A percentile compares a stretch with the other conserved stretches of the same genome.
Conservation (phyloP, 2,888 invertebrate species). For the Hydropsyche betteni region DNA sequence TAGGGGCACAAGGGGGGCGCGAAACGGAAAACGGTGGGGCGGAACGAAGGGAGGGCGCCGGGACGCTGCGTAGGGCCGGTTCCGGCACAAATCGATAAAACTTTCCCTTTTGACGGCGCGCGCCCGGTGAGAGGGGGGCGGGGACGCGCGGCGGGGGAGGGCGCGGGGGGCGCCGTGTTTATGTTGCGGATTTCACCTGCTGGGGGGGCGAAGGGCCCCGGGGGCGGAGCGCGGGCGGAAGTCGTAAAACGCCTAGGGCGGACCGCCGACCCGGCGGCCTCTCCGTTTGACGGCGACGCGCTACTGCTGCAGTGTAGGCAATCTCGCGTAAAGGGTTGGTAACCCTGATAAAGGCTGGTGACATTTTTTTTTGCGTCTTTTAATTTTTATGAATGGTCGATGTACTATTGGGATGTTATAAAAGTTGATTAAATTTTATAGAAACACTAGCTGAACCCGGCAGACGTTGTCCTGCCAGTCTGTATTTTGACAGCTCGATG, state of each 20-base stretch:
- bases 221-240: slow-evolving; percentile 20
- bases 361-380: no score
- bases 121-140: slow-evolving; percentile 34
- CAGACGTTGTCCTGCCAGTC: no score
- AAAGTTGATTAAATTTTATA: no score
- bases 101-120: slow-evolving; percentile 61
- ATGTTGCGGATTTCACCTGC: slow-evolving; percentile 40
- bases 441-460: no score
- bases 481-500: no score
- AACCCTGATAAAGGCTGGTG: no score
- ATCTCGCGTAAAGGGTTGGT: no score
- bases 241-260: slow-evolving; percentile 34
- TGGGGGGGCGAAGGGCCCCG: not conserved
- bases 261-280: not conserved
- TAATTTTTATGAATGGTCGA: no score
- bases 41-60: slow-evolving; percentile 42
- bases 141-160: slow-evolving; percentile 29
- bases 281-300: no score
- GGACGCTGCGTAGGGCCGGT: slow-evolving; percentile 30
- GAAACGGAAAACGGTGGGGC: slow-evolving; percentile 63
- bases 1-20: slow-evolving; percentile 64
- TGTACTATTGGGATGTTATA: no score
- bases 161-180: slow-evolving; percentile 18
- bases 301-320: no score
- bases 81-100: slow-evolving; percentile 58